Base-by-base conservation (phyloP, 1,140 invertebrate species). In the Drosophila lowei region DNA sequence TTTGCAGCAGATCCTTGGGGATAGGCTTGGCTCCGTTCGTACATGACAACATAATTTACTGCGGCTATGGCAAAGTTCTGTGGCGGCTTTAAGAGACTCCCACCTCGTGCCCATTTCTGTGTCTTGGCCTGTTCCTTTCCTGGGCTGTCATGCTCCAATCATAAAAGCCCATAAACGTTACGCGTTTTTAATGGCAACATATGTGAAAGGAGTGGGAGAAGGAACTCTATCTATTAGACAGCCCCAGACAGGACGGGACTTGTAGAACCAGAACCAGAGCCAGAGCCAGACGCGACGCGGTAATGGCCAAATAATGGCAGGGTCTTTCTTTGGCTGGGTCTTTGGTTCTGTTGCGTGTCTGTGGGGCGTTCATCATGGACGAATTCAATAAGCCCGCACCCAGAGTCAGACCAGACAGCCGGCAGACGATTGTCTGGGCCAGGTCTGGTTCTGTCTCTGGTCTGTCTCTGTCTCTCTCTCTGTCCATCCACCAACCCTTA, bases 311-410 rank as follows among this genome's bases (percentile, higher is more conserved):
- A 77, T 71, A 75, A 86, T 80, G 56, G 46, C 30, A 48, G 56
- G 63, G 52, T 48, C 50, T 56, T 56, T 15, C 21, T 47, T 49
- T 53, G 28, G 28, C 11, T 1, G 28, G 48, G n/a, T 30, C 42
- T 52, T 13, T 21, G 63, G 34, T 18, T 52, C 44, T 38, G 28
- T 79, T 77, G 83, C 81, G 81, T 86, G 81, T 72, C 59, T 21
- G 34, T 28, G 54, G 46, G 48, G 60, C 83, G 78, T 86, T 81
- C 68, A 88, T 86, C 81, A 86, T 55, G 62, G 50, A 21, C 38
- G 52, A 77, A 88, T 86, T 86, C 81, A 88, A 86, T 86, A 86
- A 88, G 58, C 74, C 78, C 83, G 70, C 81, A 75, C 81, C 81
- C 80, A 81, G 54, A 25, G 43, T 47, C 23, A 28, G 28, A 18